Evolutionary conservation across 2,888 invertebrate genomes (phyloP), one percentile per base, ranked within the genome.

Genomic region (Scelioninae gen. 1): DNA sequence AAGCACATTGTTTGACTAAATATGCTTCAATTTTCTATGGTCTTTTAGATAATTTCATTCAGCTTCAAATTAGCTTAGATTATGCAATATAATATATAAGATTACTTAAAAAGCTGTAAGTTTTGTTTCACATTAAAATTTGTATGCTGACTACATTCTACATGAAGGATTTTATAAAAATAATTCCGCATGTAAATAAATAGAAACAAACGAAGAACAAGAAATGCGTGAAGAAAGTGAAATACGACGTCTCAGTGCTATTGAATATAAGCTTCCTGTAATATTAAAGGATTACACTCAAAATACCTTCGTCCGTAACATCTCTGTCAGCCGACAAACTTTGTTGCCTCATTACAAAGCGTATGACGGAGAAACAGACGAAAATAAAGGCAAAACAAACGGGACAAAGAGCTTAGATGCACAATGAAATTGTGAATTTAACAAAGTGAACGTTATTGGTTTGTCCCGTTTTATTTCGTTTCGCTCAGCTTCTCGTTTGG

Each of bases 281-380:
- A 75, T 65, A 81, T 81, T 76, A 81, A 81, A 65, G 69, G 74
- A 75, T 81, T 75, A 56, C 69, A 75, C 45, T 58, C 45, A 51
- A 60, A 65, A 72, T 72, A 53, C 65, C 78, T 71, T 63, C 38
- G 65, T 63, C 49, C 32, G 71, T 49, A 79, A 49, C 58, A 53
- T 60, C 72, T 72, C 38, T 60, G 79, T 72, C 72, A 72, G 55
- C 63, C 65, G 58, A 53, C 60, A 72, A 72, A 79, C 72, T 72
- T 72, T 60, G 71, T 79, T 58, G 58, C 34, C 53, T 79, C 72
- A 72, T 79, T 79, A 79, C 51, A 72, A 66, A 72, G 60, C 72
- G 53, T 66, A 79, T 72, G 66, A 60, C 62, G 60, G 45, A 68
- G 68, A 40, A 68, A 40, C 71, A 29, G 65, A 66, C 40, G 58